Percentiles rank a stretch among this genome's conserved stretches.
Conservation (phyloP, 1,140 invertebrate genomes). For the Zaprionus kolodkinae region DNA sequence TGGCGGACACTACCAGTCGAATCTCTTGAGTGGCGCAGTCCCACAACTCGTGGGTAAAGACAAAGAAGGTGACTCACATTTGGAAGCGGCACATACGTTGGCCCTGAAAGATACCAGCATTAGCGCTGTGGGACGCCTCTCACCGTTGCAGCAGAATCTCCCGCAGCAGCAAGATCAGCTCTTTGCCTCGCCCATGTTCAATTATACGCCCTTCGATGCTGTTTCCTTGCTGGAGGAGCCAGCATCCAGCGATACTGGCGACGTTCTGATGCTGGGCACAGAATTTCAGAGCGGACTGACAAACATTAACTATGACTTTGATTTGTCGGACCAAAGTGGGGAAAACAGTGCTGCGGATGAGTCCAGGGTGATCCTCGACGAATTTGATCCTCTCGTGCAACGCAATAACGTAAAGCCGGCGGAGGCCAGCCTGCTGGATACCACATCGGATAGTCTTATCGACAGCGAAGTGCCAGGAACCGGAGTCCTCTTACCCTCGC, state of each 20-base stretch:
- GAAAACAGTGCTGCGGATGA: constrained; percentile 89
- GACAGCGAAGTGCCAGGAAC: constrained; percentile 85
- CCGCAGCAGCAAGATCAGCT: constrained; percentile 84
- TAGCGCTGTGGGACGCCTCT: constrained; percentile 58
- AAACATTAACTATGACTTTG: constrained; percentile 90
- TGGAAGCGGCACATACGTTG: constrained; percentile 36
- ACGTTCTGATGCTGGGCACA: constrained; percentile 85
- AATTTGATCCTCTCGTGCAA: constrained; percentile 84
- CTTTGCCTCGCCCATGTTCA: constrained; percentile 86
- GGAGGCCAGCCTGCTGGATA: constrained; percentile 48
- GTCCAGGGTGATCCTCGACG: constrained; percentile 74
- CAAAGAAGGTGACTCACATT: constrained; percentile 25
- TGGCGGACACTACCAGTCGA: constrained; percentile 67
- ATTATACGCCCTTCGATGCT: constrained; percentile 85
- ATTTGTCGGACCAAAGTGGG: constrained; percentile 88
- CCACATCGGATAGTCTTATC: constrained; percentile 78
- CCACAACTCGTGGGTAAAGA: constrained; percentile 19
- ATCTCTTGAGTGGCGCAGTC: constrained; percentile 58
- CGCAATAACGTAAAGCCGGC: background rate
- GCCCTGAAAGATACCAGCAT: constrained; percentile 65
- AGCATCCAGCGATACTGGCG: constrained; percentile 84
- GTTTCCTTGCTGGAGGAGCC: constrained; percentile 85
- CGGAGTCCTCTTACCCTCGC: constrained; percentile 87
- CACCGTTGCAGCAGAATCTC: constrained; percentile 50
- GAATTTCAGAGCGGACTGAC: constrained; percentile 86